Base-by-base conservation (phyloP, 1,140 invertebrate species). In the Drosophila punjabiensis region DNA sequence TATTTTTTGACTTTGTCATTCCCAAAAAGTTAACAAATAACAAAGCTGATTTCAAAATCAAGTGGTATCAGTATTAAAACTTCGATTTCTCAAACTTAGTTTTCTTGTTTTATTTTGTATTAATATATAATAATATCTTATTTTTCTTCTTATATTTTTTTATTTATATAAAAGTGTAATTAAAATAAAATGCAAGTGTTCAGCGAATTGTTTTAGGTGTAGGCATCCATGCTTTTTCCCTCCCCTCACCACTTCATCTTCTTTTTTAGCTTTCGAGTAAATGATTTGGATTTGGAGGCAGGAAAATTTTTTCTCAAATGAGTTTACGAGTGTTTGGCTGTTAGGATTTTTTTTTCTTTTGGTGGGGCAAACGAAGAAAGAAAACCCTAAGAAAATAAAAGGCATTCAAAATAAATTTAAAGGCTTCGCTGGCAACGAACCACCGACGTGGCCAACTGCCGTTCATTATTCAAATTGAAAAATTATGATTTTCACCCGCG, bases 381-480 rank as follows among this genome's bases (percentile, higher is more conserved):
- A 60, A 60, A 79, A 59, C 35, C 74, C 61, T 20, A 61, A 53
- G 68, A 69, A 50, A 74, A 73, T 59, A 59, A 87, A 86, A 79
- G 68, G 67, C 64, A 82, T 67, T 79, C 62, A 67, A 89, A 90
- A 90, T 85, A 85, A 90, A 80, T 90, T 90, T 90, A 90, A 90
- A 90, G 86, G 82, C 82, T 90, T 90, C 68, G 52, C 65, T 62
- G 76, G 73, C 64, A 68, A 68, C 55, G 64, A 74, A 61, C 56
- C 53, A 32, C 66, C 37, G 39, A 75, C 66, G 61, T 60, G 74
- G 55, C 64, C 77, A 64, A 82, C 74, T 60, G 76, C 62, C 61
- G 79, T 81, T 90, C 86, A 90, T 90, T 90, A 90, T 90, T 90
- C 82, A 90, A 90, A 90, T 90, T 90, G 86, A 90, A 90, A 90